Base-by-base conservation (phyloP, 1,140 invertebrate species). In the Saccostrea glomerata region DNA sequence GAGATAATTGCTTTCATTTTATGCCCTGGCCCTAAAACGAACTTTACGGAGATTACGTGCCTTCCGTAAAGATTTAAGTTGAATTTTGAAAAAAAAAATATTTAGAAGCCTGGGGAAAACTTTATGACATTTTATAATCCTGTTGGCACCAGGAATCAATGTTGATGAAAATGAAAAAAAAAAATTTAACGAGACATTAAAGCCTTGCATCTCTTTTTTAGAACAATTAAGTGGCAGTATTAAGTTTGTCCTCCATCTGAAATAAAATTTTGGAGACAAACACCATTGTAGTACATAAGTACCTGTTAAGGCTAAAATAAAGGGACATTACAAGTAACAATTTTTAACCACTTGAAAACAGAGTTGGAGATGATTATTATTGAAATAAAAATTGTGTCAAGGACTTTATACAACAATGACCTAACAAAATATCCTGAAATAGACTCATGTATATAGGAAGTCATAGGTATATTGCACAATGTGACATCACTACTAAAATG, bases 1-100 rank as follows among this genome's bases (percentile, higher is more conserved):
- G 70, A 77, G 70, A 77, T 77, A 77, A 77, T 77, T 77, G 70
- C 70, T 77, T 77, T 77, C 70, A 77, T 36, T 77, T 36, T 36
- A 25, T 77, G 23, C 70, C 70, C 58, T 20, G 58, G 17, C 58
- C 58, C n/a, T 17, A n/a, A 17, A 63, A n/a, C 15, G n/a, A n/a
- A 63, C 17, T n/a, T 63, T 20, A 63, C 58, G 6, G 58, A 63
- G n/a, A 20, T 63, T 63, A 60, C 20, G 58, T 63, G 17, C 5
- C 58, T 63, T 47, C 47, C 47, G 47, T 63, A 17, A 63, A 63
- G 15, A 30, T 77, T 77, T 77, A 77, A 77, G 70, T 77, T 77
- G 70, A 77, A 77, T 77, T 77, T 77, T 77, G 70, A 77, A 77
- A 73, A 66, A n/a, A 36, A 36, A 77, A 77, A 63, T 17, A 63